Evolutionary conservation across 2,113 vertebrate genomes (phyloP).

Genomic region (Falco punctatus): DNA sequence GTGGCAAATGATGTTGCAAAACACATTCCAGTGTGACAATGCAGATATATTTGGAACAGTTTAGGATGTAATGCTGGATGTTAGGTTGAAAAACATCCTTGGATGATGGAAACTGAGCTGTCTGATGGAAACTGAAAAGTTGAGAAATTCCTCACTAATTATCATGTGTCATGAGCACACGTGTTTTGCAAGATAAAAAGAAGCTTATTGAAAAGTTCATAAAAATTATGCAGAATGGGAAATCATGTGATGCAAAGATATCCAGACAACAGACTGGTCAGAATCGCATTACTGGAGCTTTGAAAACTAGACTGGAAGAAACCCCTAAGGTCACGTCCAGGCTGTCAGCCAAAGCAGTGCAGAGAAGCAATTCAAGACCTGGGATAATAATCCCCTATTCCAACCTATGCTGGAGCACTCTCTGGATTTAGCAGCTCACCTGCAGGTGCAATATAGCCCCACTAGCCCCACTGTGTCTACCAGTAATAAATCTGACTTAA

Average conservation of each 20-base stretch:
- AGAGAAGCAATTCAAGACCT: not conserved
- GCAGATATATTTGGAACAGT: not conserved
- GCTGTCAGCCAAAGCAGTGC: not conserved
- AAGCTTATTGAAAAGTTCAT: not conserved
- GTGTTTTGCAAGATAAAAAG: not conserved
- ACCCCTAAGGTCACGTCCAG: not conserved
- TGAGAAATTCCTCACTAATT: not conserved
- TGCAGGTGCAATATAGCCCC: not conserved
- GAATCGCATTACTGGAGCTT: not conserved
- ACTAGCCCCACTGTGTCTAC: not conserved
- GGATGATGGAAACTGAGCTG: not conserved
- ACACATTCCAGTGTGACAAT: not conserved
- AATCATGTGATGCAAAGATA: not conserved
- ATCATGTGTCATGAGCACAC: not conserved
- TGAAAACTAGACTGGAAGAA: not conserved
- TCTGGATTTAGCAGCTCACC: not conserved
- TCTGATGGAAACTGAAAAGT: not conserved
- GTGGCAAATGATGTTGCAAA: not conserved
- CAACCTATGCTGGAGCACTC: not conserved
- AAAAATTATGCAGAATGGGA: not conserved
- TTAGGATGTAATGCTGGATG: not conserved
- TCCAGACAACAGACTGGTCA: not conserved
- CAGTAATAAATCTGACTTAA: not conserved
- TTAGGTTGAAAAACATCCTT: not conserved
- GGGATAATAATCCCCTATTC: not conserved